A percentile compares a stretch with the other conserved stretches of the same genome.
phyloP scores from a whole-genome alignment of 2,797 vertebrate genomes.

The Falco biarmicus region DNA sequence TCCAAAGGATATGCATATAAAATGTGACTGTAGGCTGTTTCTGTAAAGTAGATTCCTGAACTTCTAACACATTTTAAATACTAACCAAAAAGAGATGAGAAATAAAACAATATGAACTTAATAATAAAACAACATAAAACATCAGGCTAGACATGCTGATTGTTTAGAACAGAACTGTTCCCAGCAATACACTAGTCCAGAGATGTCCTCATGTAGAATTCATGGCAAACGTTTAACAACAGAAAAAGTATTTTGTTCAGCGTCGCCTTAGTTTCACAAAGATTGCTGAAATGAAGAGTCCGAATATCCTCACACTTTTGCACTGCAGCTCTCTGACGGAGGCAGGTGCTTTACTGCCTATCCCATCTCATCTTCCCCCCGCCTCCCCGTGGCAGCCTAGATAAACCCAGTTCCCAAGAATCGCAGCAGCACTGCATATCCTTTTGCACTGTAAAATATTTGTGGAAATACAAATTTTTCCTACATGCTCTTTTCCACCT shows the following conservation, averaged over 20 bases:
- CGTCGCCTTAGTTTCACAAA: not conserved
- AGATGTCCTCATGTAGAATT: not conserved
- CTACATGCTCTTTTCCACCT: not conserved
- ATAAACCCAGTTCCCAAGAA: not conserved
- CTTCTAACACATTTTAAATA: not conserved
- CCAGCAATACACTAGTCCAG: not conserved
- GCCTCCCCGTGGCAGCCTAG: not conserved
- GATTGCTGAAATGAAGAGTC: not conserved
- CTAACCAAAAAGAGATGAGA: not conserved
- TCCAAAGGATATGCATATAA: not conserved
- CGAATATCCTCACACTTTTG: not conserved
- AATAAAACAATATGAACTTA: not conserved
- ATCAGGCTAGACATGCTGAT: not conserved
- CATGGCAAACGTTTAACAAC: not conserved
- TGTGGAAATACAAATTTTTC: not conserved
- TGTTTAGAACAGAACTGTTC: not conserved
- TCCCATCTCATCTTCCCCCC: not conserved
- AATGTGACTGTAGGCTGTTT: not conserved
- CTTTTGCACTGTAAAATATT: not conserved
- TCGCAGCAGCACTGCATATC: not conserved
- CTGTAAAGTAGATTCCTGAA: not conserved
- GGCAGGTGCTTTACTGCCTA: not conserved
- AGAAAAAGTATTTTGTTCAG: not conserved
- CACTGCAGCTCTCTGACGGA: not conserved
- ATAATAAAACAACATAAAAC: not conserved